These are phyloP conservation scores for Lamellibrachia columna DNA, from an alignment of 2,888 invertebrate genomes.

Conservation along the genomic window DNA sequence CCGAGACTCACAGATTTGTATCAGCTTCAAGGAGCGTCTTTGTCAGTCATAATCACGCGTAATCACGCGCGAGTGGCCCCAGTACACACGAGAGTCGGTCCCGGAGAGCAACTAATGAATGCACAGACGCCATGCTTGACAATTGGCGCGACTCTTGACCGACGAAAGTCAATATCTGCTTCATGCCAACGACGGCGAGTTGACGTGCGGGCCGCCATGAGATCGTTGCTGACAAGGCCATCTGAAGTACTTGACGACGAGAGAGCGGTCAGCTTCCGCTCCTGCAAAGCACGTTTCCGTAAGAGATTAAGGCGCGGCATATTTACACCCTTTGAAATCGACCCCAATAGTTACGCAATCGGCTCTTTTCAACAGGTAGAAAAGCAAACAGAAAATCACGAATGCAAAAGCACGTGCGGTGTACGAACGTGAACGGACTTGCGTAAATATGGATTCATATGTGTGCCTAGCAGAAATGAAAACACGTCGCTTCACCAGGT, in stretches of 20 bases:
- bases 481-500: not conserved
- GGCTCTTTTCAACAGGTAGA: not conserved
- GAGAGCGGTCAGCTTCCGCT: not conserved
- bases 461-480: not conserved
- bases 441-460: not conserved
- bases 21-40: not conserved
- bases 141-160: not conserved
- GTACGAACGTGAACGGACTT: not conserved
- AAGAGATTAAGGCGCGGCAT: not conserved
- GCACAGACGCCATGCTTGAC: not conserved
- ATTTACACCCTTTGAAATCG: not conserved
- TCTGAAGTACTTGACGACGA: not conserved
- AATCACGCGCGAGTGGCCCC: not conserved
- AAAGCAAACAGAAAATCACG: not conserved
- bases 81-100: not conserved
- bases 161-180: conserved; percentile 2
- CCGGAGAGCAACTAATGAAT: not conserved
- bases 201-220: not conserved
- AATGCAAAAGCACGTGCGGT: not conserved
- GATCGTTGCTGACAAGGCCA: not conserved
- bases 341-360: not conserved
- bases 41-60: not conserved
- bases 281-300: not conserved
- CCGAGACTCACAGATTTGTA: not conserved
- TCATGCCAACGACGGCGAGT: not conserved